phyloP scores from a whole-genome alignment of 2,888 invertebrate genomes.

The Fragum fragum region DNA sequence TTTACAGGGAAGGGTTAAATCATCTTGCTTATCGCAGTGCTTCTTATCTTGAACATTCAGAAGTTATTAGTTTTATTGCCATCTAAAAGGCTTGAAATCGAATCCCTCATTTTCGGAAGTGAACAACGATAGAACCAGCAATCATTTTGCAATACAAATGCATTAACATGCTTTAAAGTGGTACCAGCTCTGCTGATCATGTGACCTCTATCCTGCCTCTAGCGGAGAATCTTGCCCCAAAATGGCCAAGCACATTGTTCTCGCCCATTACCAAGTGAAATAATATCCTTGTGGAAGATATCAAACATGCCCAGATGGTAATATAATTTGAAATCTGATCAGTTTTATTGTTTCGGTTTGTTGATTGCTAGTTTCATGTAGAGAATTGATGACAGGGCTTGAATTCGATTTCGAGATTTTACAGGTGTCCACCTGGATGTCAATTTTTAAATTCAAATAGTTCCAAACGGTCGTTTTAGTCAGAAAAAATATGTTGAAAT shows the following conservation, averaged over 20 bases:
- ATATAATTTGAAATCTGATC: constrained; percentile 31
- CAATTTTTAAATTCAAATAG: too few relatives aligned
- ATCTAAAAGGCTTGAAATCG: constrained; percentile 25
- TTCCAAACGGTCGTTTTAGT: too few relatives aligned
- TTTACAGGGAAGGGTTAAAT: too few relatives aligned
- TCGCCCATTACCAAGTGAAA: constrained; percentile 14
- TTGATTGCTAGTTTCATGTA: constrained; percentile 22
- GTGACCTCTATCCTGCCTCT: constrained; percentile 24
- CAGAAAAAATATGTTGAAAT: too few relatives aligned
- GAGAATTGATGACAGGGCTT: constrained; percentile 27
- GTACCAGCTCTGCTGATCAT: constrained; percentile 14
- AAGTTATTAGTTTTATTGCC: constrained; percentile 14
- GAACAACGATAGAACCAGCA: constrained; percentile 19
- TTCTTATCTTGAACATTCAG: background rate
- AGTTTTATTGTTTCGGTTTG: constrained; percentile 31
- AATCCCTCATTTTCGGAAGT: constrained; percentile 9
- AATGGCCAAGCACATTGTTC: constrained; percentile 11
- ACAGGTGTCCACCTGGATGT: constrained; percentile 21
- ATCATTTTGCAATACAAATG: constrained; percentile 27
- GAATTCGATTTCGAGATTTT: background rate
- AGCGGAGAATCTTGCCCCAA: constrained; percentile 1
- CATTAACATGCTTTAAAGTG: constrained; percentile 13
- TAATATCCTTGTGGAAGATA: constrained; percentile 31
- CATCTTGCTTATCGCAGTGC: too few relatives aligned
- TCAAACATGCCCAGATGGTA: constrained; percentile 16